A percentile compares a stretch with the other conserved stretches of the same genome.
Evolutionary conservation across 2,888 invertebrate genomes (phyloP).

Genomic region (Philaethria dido): DNA sequence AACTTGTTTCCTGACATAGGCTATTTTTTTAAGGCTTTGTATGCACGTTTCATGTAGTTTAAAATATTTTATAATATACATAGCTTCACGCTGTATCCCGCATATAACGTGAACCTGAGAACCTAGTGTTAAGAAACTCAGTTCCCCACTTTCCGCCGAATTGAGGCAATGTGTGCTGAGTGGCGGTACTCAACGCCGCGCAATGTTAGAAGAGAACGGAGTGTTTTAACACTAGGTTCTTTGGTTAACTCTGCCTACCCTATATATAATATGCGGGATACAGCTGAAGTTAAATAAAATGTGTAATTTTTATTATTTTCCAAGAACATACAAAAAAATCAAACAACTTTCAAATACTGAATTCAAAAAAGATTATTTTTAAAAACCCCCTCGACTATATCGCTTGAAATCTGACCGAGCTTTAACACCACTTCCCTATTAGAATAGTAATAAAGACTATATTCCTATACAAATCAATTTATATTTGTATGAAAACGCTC

Average conservation of each 20-base stretch:
- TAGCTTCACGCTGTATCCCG: no score
- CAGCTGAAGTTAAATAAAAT: no score
- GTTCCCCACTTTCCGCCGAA: no score
- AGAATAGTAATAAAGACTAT: slow-evolving; percentile 7
- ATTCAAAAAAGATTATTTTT: neutral
- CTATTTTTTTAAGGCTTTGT: slow-evolving; percentile 2
- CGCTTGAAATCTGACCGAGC: slow-evolving; percentile 20
- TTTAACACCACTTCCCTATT: slow-evolving; percentile 21
- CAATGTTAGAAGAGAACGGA: neutral
- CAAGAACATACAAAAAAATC: neutral
- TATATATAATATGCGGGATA: no score
- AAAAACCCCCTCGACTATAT: slow-evolving; percentile 20
- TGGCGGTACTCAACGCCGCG: neutral
- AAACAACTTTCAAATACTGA: neutral
- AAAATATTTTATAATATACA: slow-evolving; percentile 1
- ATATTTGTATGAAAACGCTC: slow-evolving; percentile 23
- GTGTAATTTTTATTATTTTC: no score
- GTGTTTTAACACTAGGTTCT: neutral
- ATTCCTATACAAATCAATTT: slow-evolving; percentile 21
- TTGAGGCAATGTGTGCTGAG: neutral
- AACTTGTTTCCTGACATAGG: slow-evolving; percentile 3
- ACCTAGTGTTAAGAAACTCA: no score
- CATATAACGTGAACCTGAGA: no score
- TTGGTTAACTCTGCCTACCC: no score
- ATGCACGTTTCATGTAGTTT: neutral